Evolutionary conservation across 2,113 vertebrate species (phyloP).

Genomic region (Rhea pennata): DNA sequence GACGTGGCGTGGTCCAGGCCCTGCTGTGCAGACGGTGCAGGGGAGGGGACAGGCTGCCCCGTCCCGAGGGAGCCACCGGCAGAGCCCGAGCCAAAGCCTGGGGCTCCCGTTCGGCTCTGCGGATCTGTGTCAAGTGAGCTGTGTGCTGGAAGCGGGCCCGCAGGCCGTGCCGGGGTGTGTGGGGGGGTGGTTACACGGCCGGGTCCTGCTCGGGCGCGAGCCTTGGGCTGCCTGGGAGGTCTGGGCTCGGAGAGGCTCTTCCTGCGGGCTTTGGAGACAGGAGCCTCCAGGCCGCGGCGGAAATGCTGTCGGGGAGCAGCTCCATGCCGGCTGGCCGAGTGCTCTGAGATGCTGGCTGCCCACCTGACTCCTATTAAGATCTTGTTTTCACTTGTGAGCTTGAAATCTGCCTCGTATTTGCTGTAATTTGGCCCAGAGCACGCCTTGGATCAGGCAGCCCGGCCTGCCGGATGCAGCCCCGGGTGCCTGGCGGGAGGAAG

Average conservation of each 20-base stretch:
- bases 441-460: constrained; percentile 18
- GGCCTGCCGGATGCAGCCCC: constrained; percentile 42
- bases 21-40: too few relatives aligned
- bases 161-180: background rate
- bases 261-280: background rate
- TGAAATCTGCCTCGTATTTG: constrained; percentile 53
- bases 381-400: constrained; percentile 26
- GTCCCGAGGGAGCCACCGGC: too few relatives aligned
- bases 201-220: rapidly evolving
- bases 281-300: background rate
- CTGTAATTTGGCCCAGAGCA: constrained; percentile 48
- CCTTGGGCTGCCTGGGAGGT: background rate
- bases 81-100: background rate
- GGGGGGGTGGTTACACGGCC: rapidly evolving
- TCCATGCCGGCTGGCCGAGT: rapidly evolving
- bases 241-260: rapidly evolving
- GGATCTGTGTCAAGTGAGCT: background rate
- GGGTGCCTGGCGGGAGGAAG: background rate
- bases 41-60: too few relatives aligned
- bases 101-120: background rate
- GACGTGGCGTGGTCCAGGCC: too few relatives aligned
- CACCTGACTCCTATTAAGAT: constrained; percentile 65
- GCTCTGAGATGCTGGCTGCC: background rate
- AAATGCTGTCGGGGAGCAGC: background rate
- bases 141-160: background rate